Conservation (phyloP, 2,888 invertebrate species). For the Siphlonurus alternatus region DNA sequence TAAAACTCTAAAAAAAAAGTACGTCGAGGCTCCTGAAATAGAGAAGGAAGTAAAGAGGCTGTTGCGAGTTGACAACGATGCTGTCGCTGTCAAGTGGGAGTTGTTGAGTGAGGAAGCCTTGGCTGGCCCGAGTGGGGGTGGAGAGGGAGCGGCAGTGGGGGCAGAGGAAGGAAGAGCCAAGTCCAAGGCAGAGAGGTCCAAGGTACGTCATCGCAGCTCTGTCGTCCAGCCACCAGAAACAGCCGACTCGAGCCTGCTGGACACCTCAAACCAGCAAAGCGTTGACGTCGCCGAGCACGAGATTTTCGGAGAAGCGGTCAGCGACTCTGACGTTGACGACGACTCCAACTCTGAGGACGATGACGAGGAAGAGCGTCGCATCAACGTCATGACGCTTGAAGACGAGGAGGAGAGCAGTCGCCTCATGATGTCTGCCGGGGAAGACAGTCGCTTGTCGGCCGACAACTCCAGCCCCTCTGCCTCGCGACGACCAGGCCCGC, state of each 20-base stretch:
- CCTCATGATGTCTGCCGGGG: conserved; percentile 36
- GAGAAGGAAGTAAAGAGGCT: conserved; percentile 94
- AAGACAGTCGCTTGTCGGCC: conserved; percentile 35
- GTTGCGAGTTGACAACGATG: conserved; percentile 82
- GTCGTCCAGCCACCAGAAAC: conserved; percentile 15
- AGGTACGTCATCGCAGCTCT: not conserved
- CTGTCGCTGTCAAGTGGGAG: conserved; percentile 74
- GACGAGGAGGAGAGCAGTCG: conserved; percentile 57
- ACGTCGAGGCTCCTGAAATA: conserved; percentile 92
- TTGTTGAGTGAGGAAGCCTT: conserved; percentile 79
- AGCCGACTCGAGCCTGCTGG: conserved; percentile 17
- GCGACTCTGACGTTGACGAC: conserved; percentile 69
- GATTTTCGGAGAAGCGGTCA: conserved; percentile 84
- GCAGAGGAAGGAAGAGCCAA: not conserved
- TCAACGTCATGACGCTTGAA: conserved; percentile 47
- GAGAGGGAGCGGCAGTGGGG: not conserved
- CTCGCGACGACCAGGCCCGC: not conserved
- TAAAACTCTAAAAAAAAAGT: conserved; percentile 91
- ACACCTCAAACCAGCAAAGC: conserved; percentile 26
- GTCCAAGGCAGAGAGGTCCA: not conserved
- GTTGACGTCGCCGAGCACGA: conserved; percentile 50
- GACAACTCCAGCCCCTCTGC: not conserved
- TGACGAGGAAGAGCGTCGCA: conserved; percentile 49
- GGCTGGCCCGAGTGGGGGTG: conserved; percentile 14
- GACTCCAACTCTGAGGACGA: conserved; percentile 46